These are phyloP conservation scores for Pelodiscus sinensis DNA, from an alignment of 2,113 vertebrate genomes.

Conservation along the genomic window DNA sequence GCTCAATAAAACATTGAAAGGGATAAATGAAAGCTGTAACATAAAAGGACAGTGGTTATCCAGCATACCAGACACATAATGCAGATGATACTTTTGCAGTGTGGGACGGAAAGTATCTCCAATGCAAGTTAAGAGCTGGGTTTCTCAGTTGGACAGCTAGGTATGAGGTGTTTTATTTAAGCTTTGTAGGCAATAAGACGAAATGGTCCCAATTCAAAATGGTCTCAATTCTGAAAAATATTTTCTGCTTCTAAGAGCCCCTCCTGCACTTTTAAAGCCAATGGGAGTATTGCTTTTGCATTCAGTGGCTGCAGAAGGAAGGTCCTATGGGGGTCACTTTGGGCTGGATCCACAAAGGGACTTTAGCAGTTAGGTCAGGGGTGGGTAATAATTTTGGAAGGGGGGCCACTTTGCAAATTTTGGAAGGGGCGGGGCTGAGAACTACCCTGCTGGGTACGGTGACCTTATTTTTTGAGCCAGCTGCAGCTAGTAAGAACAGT, in stretches of 20 bases:
- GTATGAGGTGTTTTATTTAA: conserved; percentile 16
- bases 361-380: no score
- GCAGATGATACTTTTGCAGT: conserved; percentile 1
- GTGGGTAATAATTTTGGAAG: no score
- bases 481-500: no score
- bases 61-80: conserved; percentile 22
- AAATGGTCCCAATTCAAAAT: background rate
- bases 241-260: background rate
- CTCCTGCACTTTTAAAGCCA: background rate
- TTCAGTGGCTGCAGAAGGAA: background rate
- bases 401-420: no score
- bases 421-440: no score
- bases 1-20: conserved; percentile 42
- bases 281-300: background rate
- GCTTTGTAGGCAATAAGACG: background rate
- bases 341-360: background rate
- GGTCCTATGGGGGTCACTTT: background rate
- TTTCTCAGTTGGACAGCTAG: conserved; percentile 31
- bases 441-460: no score
- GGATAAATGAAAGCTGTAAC: conserved; percentile 20
- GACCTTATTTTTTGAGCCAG: no score
- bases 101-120: background rate
- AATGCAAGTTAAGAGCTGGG: conserved; percentile 37
- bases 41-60: conserved; percentile 1
- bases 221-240: background rate